These are phyloP conservation scores for Willowsia nigromaculata DNA, from an alignment of 2,888 invertebrate species.

Conservation along the genomic window DNA sequence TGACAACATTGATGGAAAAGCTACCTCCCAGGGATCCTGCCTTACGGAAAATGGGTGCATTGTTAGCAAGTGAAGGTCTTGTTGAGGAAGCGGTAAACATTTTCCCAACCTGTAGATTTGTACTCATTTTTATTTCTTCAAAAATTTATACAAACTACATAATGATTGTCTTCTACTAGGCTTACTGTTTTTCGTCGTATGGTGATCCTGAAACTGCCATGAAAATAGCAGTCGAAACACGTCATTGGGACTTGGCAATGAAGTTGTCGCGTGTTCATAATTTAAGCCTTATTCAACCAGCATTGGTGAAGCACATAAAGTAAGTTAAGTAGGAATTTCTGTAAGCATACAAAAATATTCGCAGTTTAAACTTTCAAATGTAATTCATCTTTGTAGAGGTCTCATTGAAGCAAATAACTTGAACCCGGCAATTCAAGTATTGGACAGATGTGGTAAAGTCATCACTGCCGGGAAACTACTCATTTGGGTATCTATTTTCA, in stretches of 20 bases:
- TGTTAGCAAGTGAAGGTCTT: slow-evolving; percentile 31
- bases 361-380: background rate
- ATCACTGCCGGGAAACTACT: slow-evolving; percentile 67
- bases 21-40: slow-evolving; percentile 41
- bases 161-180: background rate
- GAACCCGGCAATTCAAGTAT: slow-evolving; percentile 49
- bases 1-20: slow-evolving; percentile 5
- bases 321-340: too few relatives aligned
- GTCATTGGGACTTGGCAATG: slow-evolving; percentile 67
- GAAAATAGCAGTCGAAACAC: slow-evolving; percentile 46
- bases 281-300: slow-evolving; percentile 37
- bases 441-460: slow-evolving; percentile 63
- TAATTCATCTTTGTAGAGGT: background rate
- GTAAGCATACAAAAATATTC: background rate
- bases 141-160: too few relatives aligned
- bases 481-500: slow-evolving; percentile 54
- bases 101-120: too few relatives aligned
- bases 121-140: too few relatives aligned
- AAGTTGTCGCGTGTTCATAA: slow-evolving; percentile 30
- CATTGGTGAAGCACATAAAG: slow-evolving; percentile 56
- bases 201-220: slow-evolving; percentile 49
- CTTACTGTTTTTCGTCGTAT: slow-evolving; percentile 6
- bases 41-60: slow-evolving; percentile 30
- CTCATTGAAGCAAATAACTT: slow-evolving; percentile 35
- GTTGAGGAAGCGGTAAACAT: slow-evolving; percentile 55